A percentile compares a stretch with the other conserved stretches of the same genome.
phyloP scores from a whole-genome alignment of 2,888 invertebrate species.

The Nymphalis c-album region DNA sequence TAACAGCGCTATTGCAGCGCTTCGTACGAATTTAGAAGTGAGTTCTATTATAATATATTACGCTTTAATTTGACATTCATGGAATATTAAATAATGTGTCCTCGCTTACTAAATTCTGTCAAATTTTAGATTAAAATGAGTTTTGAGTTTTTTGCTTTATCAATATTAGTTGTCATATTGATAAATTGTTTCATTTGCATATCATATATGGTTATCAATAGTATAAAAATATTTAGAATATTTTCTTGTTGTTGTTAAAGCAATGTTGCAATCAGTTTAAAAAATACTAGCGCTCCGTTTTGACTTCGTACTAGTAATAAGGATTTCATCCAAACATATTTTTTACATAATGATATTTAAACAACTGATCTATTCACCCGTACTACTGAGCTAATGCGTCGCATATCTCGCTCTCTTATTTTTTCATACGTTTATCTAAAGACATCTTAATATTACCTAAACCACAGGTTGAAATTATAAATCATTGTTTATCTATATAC shows the following conservation, averaged over 20 bases:
- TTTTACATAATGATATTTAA: too few relatives aligned
- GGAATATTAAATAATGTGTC: conserved; percentile 24
- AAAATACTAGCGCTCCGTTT: too few relatives aligned
- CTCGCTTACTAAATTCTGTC: conserved; percentile 19
- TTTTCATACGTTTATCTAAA: too few relatives aligned
- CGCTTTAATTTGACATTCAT: conserved; percentile 32
- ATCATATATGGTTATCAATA: conserved; percentile 13
- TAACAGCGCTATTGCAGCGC: conserved; percentile 26
- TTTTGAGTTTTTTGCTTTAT: conserved; percentile 23
- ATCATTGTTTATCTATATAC: too few relatives aligned
- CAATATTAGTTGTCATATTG: conserved; percentile 21
- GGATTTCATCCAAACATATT: too few relatives aligned
- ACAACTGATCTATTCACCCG: too few relatives aligned
- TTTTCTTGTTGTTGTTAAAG: neutral
- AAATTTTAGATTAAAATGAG: conserved; percentile 21
- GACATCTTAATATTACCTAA: too few relatives aligned
- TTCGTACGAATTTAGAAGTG: conserved; percentile 9
- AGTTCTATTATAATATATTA: conserved; percentile 35
- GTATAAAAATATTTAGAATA: neutral
- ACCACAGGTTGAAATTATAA: too few relatives aligned
- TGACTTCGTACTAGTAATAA: too few relatives aligned
- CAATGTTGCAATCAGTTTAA: neutral
- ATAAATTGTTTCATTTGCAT: conserved; percentile 29
- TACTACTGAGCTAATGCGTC: too few relatives aligned
- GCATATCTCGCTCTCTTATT: too few relatives aligned